These are phyloP conservation scores for Phthorimaea operculella DNA, from an alignment of 1,140 invertebrate species.

Conservation along the genomic window DNA sequence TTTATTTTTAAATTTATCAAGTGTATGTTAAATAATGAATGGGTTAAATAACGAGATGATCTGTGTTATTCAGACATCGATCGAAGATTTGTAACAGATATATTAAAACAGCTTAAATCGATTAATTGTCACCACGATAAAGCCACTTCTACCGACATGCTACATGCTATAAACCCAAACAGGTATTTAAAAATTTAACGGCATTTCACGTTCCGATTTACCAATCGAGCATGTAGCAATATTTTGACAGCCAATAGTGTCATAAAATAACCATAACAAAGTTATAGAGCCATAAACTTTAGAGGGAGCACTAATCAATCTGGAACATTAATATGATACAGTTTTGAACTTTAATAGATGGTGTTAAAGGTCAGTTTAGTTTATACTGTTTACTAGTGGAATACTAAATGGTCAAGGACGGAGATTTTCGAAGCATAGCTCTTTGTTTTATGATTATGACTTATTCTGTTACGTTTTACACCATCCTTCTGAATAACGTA, in stretches of 20 bases:
- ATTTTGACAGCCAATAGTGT: background rate
- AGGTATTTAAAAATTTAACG: background rate
- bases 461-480: too few species aligned
- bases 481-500: too few species aligned
- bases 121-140: too few species aligned
- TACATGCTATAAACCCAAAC: background rate
- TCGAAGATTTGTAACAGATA: too few species aligned
- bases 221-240: conserved; percentile 3
- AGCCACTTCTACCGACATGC: too few species aligned
- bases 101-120: too few species aligned
- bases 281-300: conserved; percentile 3
- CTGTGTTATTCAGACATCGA: too few species aligned
- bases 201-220: background rate
- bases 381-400: conserved; percentile 1
- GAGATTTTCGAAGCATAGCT: too few species aligned
- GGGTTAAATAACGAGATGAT: too few species aligned
- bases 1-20: too few species aligned
- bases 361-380: background rate
- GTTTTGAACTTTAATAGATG: background rate
- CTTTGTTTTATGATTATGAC: too few species aligned
- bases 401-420: background rate
- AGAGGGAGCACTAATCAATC: background rate
- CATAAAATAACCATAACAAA: conserved; percentile 4
- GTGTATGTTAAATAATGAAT: too few species aligned
- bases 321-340: conserved; percentile 5